phyloP scores from a whole-genome alignment of 2,888 invertebrate species.

The Sturmia bella region DNA sequence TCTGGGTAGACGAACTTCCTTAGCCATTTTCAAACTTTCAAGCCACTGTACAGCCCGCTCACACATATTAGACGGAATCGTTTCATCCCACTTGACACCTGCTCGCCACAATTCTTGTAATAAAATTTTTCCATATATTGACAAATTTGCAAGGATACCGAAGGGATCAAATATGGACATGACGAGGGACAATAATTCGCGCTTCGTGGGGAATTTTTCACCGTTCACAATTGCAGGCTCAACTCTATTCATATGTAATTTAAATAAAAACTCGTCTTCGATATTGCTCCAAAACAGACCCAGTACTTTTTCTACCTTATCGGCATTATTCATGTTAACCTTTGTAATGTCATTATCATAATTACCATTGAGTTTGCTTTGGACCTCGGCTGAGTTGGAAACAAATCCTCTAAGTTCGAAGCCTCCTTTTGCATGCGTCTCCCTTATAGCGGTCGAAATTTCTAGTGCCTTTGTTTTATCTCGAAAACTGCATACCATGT shows the following conservation, averaged over 20 bases:
- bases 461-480: conserved; percentile 44
- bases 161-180: conserved; percentile 53
- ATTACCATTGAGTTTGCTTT: conserved; percentile 10
- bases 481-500: conserved; percentile 59
- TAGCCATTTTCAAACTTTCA: too few species aligned
- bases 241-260: neutral
- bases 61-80: too few species aligned
- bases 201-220: conserved; percentile 35
- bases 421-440: conserved; percentile 49
- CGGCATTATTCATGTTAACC: neutral
- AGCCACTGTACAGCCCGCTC: too few species aligned
- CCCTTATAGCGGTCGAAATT: conserved; percentile 34
- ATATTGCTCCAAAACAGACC: too few species aligned
- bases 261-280: too few species aligned
- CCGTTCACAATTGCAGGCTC: conserved; percentile 15
- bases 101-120: conserved; percentile 34
- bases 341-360: conserved; percentile 2
- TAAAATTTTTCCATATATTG: conserved; percentile 36
- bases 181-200: conserved; percentile 44
- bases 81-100: neutral
- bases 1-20: too few species aligned
- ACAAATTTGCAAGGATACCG: conserved; percentile 50
- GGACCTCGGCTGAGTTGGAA: conserved; percentile 47
- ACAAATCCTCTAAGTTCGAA: conserved; percentile 50
- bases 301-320: too few species aligned